These are phyloP conservation scores for Sitta europaea DNA, from an alignment of 2,113 vertebrate genomes.

Conservation along the genomic window DNA sequence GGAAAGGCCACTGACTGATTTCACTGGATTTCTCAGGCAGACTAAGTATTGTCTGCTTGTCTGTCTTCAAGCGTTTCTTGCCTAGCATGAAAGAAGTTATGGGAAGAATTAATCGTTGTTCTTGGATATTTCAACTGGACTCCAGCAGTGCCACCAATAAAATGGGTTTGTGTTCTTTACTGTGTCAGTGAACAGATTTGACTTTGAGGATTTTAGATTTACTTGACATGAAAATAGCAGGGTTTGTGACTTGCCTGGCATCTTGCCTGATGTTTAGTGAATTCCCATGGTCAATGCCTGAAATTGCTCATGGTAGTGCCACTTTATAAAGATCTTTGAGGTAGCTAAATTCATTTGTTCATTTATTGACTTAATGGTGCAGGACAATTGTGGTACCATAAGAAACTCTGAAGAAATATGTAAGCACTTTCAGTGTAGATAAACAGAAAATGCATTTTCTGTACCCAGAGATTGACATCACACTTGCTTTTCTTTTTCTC, in stretches of 20 bases:
- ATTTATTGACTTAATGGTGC: not conserved
- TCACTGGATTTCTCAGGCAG: not conserved
- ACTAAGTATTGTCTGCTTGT: not conserved
- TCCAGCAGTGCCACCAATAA: not conserved
- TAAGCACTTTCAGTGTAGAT: not conserved
- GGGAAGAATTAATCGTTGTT: accelerated
- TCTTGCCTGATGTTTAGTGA: not conserved
- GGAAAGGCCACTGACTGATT: not conserved
- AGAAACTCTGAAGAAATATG: not conserved
- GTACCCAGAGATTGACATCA: not conserved
- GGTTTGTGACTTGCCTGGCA: not conserved
- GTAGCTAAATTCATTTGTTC: not conserved
- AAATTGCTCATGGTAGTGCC: not conserved
- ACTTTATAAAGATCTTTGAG: not conserved
- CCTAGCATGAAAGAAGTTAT: not conserved
- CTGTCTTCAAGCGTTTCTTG: not conserved
- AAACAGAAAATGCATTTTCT: not conserved
- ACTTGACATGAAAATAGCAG: not conserved
- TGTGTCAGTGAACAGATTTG: not conserved
- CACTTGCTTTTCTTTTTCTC: not conserved
- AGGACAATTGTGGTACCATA: not conserved
- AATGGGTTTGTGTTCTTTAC: not conserved
- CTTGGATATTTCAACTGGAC: not conserved
- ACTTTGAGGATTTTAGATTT: not conserved
- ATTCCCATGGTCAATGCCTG: not conserved